Conservation (phyloP, 2,888 invertebrate species). For the Diplazon laetatorius region DNA sequence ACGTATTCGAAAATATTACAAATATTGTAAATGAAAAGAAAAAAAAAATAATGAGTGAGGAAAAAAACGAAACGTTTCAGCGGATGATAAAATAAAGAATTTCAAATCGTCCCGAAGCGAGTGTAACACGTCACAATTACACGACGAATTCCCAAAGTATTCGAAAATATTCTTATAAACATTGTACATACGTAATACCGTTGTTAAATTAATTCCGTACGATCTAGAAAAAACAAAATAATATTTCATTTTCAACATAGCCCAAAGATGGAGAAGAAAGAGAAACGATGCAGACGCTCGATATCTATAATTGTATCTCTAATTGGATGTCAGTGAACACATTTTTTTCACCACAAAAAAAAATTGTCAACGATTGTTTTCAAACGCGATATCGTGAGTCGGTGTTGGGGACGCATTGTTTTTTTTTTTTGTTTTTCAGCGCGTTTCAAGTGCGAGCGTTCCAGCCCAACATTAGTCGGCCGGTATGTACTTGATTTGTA, state of each 20-base stretch:
- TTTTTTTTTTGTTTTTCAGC: neutral
- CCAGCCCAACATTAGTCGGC: neutral
- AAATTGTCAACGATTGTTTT: neutral
- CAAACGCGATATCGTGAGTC: neutral
- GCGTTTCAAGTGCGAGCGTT: neutral
- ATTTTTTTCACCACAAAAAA: slow-evolving; percentile 18
- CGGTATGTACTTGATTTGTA: slow-evolving; percentile 17
- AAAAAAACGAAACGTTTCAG: neutral
- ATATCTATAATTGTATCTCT: slow-evolving; percentile 30
- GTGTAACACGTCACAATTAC: neutral
- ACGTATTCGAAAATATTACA: no score
- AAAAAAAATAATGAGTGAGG: neutral
- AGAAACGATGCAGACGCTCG: slow-evolving; percentile 5
- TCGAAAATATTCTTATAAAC: slow-evolving; percentile 59
- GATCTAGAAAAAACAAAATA: slow-evolving; percentile 12
- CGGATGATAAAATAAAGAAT: neutral
- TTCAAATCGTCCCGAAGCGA: neutral
- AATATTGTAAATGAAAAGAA: no score
- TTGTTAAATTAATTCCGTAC: slow-evolving; percentile 23
- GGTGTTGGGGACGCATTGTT: neutral
- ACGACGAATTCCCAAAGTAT: slow-evolving; percentile 52
- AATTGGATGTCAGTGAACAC: slow-evolving; percentile 21
- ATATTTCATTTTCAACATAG: neutral
- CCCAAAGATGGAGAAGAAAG: neutral
- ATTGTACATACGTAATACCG: slow-evolving; percentile 29